Evolutionary conservation across 2,888 invertebrate genomes (phyloP).

Genomic region (Cheilosia vernalis): DNA sequence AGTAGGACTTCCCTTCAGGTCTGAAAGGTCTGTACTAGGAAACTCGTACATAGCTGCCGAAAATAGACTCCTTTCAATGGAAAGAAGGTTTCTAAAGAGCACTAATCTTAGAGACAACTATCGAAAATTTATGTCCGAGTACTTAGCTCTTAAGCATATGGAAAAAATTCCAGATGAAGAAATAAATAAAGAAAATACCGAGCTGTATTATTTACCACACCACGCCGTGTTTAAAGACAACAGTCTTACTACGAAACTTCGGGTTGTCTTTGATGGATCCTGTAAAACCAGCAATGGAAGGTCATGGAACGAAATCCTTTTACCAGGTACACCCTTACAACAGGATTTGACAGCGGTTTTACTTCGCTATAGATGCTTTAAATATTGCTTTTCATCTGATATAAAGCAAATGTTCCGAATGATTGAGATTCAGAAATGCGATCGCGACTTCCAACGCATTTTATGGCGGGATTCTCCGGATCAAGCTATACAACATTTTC

Average conservation of each 20-base stretch:
- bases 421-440: too few relatives aligned
- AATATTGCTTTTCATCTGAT: conserved; percentile 26
- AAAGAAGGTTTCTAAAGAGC: too few relatives aligned
- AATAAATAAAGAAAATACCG: conserved; percentile 1
- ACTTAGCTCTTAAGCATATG: conserved; percentile 13
- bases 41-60: too few relatives aligned
- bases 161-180: conserved; percentile 12
- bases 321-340: conserved; percentile 36
- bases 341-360: conserved; percentile 21
- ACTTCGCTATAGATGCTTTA: conserved; percentile 21
- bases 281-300: conserved; percentile 8
- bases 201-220: conserved; percentile 24
- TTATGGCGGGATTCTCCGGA: too few relatives aligned
- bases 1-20: too few relatives aligned
- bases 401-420: conserved; percentile 16
- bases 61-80: neutral
- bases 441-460: too few relatives aligned
- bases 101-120: neutral
- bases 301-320: neutral
- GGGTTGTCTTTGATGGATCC: neutral
- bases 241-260: conserved; percentile 6
- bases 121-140: conserved; percentile 13
- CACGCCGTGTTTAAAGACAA: conserved; percentile 23
- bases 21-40: too few relatives aligned
- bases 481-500: too few relatives aligned